These are phyloP conservation scores for Habroteleia sp. DNA, from an alignment of 2,888 invertebrate genomes.

Conservation along the genomic window DNA sequence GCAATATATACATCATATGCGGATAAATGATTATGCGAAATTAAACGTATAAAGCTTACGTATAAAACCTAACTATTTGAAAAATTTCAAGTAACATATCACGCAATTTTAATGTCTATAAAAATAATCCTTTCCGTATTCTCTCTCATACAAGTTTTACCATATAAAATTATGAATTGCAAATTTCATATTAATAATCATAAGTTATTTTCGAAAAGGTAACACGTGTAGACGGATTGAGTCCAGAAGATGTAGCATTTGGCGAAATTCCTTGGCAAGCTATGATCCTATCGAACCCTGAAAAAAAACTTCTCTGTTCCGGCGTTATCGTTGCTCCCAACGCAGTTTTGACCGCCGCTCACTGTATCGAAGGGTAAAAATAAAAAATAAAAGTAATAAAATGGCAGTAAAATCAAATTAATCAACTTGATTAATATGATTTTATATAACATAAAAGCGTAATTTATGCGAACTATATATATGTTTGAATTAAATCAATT, in stretches of 20 bases:
- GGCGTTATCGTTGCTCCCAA: constrained; percentile 89
- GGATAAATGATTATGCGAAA: too few relatives aligned
- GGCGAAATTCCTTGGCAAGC: constrained; percentile 94
- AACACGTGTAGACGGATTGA: constrained; percentile 68
- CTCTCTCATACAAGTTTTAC: too few relatives aligned
- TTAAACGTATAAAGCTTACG: too few relatives aligned
- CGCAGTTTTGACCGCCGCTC: constrained; percentile 89
- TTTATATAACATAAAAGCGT: too few relatives aligned
- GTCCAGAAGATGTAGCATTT: constrained; percentile 85
- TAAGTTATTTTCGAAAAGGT: constrained; percentile 65
- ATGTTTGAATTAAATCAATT: too few relatives aligned
- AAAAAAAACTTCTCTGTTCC: constrained; percentile 88
- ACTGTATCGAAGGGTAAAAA: constrained; percentile 89
- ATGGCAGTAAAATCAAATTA: background rate
- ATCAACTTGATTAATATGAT: background rate
- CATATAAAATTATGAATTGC: too few relatives aligned
- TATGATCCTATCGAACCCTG: constrained; percentile 88
- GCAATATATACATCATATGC: too few relatives aligned
- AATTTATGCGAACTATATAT: too few relatives aligned
- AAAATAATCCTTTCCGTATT: too few relatives aligned
- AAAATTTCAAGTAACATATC: too few relatives aligned
- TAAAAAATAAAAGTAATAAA: background rate
- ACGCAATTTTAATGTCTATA: too few relatives aligned
- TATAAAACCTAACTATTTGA: too few relatives aligned
- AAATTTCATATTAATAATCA: background rate